Evolutionary conservation across 30 jellyfish, hydroid and myxozoan genomes (phyloP).

Genomic region (Haliclystus octoradiatus): DNA sequence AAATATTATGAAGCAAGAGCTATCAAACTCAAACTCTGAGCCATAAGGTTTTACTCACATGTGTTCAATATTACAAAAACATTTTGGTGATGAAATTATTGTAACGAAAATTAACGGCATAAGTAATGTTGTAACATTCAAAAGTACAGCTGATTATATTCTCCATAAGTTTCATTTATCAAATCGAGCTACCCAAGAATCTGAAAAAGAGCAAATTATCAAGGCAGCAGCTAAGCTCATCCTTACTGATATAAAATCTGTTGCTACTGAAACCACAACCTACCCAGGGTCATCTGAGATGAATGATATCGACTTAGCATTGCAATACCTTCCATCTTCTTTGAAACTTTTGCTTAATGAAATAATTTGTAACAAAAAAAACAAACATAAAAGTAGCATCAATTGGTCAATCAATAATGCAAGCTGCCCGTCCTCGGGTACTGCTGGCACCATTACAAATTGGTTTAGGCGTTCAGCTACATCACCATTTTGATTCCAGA

Average conservation of each 20-base stretch:
- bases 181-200: no score
- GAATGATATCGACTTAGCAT: background rate
- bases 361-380: background rate
- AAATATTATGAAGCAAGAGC: slow-evolving; percentile 5
- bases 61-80: slow-evolving; percentile 3
- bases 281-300: slow-evolving; percentile 6
- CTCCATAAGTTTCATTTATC: slow-evolving; percentile 10
- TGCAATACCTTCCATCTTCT: background rate
- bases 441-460: slow-evolving; percentile 23
- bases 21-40: slow-evolving; percentile 1
- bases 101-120: slow-evolving; percentile 14
- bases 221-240: slow-evolving; percentile 9
- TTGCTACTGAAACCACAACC: background rate
- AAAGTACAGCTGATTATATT: slow-evolving; percentile 8
- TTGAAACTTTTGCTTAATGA: background rate
- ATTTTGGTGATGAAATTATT: slow-evolving; percentile 12
- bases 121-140: slow-evolving; percentile 11
- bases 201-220: slow-evolving; percentile 8
- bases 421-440: slow-evolving; percentile 10
- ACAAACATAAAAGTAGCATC: slow-evolving; percentile 3
- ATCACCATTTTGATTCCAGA: slow-evolving; percentile 13
- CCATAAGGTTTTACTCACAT: slow-evolving; percentile 19
- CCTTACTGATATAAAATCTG: slow-evolving; percentile 1
- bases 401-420: slow-evolving; percentile 12
- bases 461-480: slow-evolving; percentile 16